Evolutionary conservation across 2,888 invertebrate species (phyloP).

Genomic region (Thumatha senex): DNA sequence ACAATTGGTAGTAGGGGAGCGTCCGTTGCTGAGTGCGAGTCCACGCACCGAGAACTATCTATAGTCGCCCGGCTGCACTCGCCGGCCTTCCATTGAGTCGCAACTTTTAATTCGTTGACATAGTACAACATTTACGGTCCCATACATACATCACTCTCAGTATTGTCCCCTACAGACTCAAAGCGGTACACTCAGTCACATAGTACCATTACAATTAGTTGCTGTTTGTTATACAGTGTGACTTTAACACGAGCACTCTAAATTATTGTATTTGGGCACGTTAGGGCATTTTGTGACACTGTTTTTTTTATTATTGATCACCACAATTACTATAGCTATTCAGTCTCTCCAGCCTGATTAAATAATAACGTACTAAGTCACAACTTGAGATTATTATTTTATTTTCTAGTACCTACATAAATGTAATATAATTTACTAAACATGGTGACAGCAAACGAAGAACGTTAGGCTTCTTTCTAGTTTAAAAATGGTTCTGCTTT

Average conservation of each 20-base stretch:
- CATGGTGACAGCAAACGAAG: conserved; percentile 38
- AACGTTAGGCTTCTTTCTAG: neutral
- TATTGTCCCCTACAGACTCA: neutral
- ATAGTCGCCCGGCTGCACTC: conserved; percentile 20
- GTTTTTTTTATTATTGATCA: too few relatives aligned
- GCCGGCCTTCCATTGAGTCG: neutral
- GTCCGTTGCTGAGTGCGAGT: conserved; percentile 34
- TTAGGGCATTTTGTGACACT: too few relatives aligned
- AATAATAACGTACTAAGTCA: too few relatives aligned
- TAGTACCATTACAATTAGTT: too few relatives aligned
- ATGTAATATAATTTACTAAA: conserved; percentile 34
- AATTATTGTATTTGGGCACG: too few relatives aligned
- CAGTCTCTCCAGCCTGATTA: too few relatives aligned
- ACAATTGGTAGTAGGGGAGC: conserved; percentile 50
- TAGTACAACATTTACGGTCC: too few relatives aligned
- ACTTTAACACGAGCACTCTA: too few relatives aligned
- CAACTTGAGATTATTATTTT: conserved; percentile 8
- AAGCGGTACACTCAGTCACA: neutral
- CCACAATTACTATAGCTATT: too few relatives aligned
- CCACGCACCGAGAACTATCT: conserved; percentile 39
- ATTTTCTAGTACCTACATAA: conserved; percentile 24
- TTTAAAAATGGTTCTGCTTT: neutral
- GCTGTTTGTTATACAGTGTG: too few relatives aligned
- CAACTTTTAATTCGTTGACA: neutral
- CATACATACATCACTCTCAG: too few relatives aligned